Evolutionary conservation across 2,113 vertebrate species (phyloP), one percentile per base, ranked within the genome.

Genomic region (Callocephalon fimbriatum): DNA sequence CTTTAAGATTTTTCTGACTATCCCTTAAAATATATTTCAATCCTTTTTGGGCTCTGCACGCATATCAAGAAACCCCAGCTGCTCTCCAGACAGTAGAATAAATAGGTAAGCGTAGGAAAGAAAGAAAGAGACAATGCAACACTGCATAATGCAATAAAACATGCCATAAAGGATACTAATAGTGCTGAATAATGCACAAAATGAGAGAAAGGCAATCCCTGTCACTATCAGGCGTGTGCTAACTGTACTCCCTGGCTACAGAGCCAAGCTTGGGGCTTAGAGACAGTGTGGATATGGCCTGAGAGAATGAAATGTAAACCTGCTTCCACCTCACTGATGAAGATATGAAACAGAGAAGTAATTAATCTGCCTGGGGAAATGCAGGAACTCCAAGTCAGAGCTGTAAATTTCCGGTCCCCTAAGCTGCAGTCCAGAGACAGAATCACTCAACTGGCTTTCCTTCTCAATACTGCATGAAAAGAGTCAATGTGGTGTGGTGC

Each of bases 1-100:
- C 61, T 88, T 82, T 48, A 92, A 71, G 61, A 54, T 37, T 78
- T 87, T 88, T 81, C 48, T 72, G 51, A 38, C 27, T 63, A 10
- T 26, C 67, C 40, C 40, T 90, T 76, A 86, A 86, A 93, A 83
- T 51, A 56, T 6, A 22, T 2, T 22, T 44, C 31, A 61, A 19
- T 47, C 73, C n/a, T 82, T 20, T 53, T n/a, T 79, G 48, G 48
- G 27, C 8, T 54, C 44, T 59, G 56, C 51, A 62, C 50, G 11
- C 8, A 4, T n/a, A 65, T 10, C 35, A 65, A 59, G 40, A 86
- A 19, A 90, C 7, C 16, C 3, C 37, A 90, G 63, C 40, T 61
- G 21, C 32, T 76, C 76, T 83, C 44, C 18, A 62, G 45, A 15
- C 19, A 76, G 48, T 2, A 70, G 58, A 79, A 68, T 83, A 61